A percentile compares a stretch with the other conserved stretches of the same genome.
These are phyloP conservation scores for Serranus cabrilla DNA, from an alignment of 2,797 vertebrate species.

Conservation along the genomic window DNA sequence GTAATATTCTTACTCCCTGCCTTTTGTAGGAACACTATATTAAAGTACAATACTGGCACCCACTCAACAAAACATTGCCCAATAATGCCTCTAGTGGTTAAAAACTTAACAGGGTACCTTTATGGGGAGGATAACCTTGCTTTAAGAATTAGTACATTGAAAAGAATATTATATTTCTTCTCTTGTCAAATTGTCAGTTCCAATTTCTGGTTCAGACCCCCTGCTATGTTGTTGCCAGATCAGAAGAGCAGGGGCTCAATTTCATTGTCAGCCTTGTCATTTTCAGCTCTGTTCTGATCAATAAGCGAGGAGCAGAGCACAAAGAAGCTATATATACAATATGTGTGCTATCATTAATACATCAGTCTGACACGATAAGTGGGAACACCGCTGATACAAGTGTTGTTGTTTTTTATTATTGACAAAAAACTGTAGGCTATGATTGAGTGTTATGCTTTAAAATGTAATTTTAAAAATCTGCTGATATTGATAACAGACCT, in stretches of 20 bases:
- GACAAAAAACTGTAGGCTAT: too few species aligned
- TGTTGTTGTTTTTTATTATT: too few species aligned
- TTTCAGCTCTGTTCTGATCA: conserved; percentile 7
- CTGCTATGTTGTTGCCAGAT: neutral
- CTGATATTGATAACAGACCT: neutral
- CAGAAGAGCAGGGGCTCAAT: neutral
- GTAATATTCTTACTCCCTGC: neutral
- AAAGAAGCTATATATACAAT: conserved; percentile 3
- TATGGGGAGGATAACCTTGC: neutral
- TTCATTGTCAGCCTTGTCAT: neutral
- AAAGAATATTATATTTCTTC: neutral
- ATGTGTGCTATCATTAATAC: neutral
- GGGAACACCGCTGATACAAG: too few species aligned
- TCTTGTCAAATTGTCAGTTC: neutral
- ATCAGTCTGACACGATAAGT: neutral
- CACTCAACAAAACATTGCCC: neutral
- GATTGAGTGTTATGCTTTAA: neutral
- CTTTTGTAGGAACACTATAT: neutral
- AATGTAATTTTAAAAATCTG: neutral
- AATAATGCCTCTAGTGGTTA: neutral
- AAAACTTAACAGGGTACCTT: neutral
- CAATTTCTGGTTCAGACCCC: neutral
- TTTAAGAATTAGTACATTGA: neutral
- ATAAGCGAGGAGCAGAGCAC: neutral
- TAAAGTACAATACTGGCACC: neutral